Evolutionary conservation across 2,888 invertebrate species (phyloP).

Genomic region (Drosophila eohydei): DNA sequence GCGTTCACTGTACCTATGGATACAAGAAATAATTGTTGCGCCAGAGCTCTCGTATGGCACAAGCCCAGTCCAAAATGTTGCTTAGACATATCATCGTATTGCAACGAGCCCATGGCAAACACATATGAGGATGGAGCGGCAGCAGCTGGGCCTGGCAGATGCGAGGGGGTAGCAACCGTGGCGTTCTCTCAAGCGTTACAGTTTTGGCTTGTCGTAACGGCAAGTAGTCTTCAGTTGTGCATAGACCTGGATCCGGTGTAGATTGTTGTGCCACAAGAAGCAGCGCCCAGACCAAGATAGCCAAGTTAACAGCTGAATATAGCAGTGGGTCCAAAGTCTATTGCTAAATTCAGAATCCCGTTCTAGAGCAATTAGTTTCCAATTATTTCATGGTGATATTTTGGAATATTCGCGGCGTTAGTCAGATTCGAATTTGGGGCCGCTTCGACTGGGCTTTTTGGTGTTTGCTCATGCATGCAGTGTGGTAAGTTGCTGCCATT

Average conservation of each 20-base stretch:
- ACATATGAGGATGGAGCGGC: conserved; percentile 10
- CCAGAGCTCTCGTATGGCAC: conserved; percentile 50
- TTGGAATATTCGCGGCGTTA: not conserved
- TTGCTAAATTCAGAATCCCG: not conserved
- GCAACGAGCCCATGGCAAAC: conserved; percentile 38
- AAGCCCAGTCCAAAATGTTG: conserved; percentile 22
- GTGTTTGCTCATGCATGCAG: conserved; percentile 65
- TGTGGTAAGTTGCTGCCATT: conserved; percentile 59
- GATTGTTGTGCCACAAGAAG: conserved; percentile 38
- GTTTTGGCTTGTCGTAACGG: conserved; percentile 71
- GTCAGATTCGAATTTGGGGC: conserved; percentile 13
- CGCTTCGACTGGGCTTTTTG: conserved; percentile 12
- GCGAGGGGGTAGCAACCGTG: conserved; percentile 41
- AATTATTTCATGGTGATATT: conserved; percentile 8
- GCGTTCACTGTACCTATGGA: conserved; percentile 15
- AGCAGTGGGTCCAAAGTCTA: not conserved
- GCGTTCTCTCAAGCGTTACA: conserved; percentile 78
- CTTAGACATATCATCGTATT: conserved; percentile 33
- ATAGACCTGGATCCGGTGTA: conserved; percentile 56
- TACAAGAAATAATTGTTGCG: conserved; percentile 44
- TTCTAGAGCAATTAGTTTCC: not conserved
- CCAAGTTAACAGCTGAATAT: not conserved
- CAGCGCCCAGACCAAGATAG: conserved; percentile 8
- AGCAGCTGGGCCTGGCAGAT: not conserved
- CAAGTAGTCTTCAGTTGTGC: conserved; percentile 76